A percentile compares a stretch with the other conserved stretches of the same genome.
Evolutionary conservation across 2,888 invertebrate genomes (phyloP).

Genomic region (Acleris laterana): DNA sequence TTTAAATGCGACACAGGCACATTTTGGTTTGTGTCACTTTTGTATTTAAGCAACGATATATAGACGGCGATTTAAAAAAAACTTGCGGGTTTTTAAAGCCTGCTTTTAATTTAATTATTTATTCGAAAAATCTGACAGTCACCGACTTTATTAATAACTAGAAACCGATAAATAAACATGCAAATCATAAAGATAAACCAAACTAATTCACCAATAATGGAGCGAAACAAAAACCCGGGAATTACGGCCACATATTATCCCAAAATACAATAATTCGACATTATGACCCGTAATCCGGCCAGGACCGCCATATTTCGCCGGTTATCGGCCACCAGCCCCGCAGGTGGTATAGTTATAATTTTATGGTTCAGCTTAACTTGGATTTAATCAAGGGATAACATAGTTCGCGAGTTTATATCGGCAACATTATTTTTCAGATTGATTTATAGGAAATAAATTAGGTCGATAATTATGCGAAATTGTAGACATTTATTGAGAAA

Average conservation of each 20-base stretch:
- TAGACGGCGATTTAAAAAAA: no score
- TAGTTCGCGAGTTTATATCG: not conserved
- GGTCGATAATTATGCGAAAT: no score
- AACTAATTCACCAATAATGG: conserved; percentile 21
- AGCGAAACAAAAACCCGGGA: conserved; percentile 21
- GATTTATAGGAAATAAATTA: no score
- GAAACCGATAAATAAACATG: not conserved
- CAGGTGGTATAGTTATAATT: conserved; percentile 36
- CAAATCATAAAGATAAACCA: not conserved
- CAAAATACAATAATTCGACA: conserved; percentile 34
- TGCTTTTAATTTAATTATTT: no score
- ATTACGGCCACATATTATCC: conserved; percentile 37
- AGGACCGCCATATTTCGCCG: conserved; percentile 33
- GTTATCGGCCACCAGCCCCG: conserved; percentile 25
- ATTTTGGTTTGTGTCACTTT: no score
- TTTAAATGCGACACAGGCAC: no score
- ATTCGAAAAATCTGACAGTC: no score
- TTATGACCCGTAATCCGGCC: conserved; percentile 33
- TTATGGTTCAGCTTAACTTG: conserved; percentile 30
- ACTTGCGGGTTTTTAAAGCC: no score
- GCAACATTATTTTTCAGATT: not conserved
- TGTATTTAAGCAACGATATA: no score
- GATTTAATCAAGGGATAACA: conserved; percentile 21
- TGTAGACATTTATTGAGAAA: no score
- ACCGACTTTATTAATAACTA: no score